A percentile compares a stretch with the other conserved stretches of the same genome.
phyloP scores from a whole-genome alignment of 37 sponge, comb jelly and placozoan species.

The Trichoplax adhaerens region DNA sequence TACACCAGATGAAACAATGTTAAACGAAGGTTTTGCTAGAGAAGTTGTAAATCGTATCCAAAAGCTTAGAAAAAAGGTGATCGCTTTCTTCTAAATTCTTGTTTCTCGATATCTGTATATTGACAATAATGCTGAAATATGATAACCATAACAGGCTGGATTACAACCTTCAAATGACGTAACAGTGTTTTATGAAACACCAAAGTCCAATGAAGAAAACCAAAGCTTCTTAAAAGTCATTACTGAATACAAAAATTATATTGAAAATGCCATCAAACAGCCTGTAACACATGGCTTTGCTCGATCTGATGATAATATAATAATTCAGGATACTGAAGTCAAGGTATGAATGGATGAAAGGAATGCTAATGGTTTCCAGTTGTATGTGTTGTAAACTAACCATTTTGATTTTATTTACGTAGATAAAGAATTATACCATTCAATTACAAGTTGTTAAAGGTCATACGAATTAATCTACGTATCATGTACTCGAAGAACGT shows the following conservation, averaged over 20 bases:
- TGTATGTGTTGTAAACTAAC: too few relatives aligned
- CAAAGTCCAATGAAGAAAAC: slow-evolving; percentile 9
- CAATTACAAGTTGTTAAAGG: too few relatives aligned
- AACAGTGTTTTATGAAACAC: slow-evolving; percentile 30
- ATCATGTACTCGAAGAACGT: too few relatives aligned
- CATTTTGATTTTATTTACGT: too few relatives aligned
- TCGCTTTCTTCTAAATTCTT: background rate
- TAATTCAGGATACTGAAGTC: too few relatives aligned
- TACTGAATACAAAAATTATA: slow-evolving; percentile 27
- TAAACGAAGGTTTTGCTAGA: slow-evolving; percentile 82
- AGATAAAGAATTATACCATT: too few relatives aligned
- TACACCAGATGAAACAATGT: slow-evolving; percentile 61
- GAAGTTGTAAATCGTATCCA: slow-evolving; percentile 92
- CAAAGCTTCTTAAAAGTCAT: slow-evolving; percentile 13
- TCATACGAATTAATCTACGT: too few relatives aligned
- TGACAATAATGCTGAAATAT: background rate
- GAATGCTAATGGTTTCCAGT: too few relatives aligned
- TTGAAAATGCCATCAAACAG: slow-evolving; percentile 47
- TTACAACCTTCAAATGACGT: slow-evolving; percentile 50
- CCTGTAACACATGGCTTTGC: background rate
- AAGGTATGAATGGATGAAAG: too few relatives aligned
- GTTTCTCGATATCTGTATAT: background rate
- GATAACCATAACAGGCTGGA: slow-evolving; percentile 26
- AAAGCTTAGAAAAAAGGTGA: slow-evolving; percentile 71
- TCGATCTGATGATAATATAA: too few relatives aligned